Conservation (phyloP, 2,797 vertebrate species). For the Spheniscus humboldti region DNA sequence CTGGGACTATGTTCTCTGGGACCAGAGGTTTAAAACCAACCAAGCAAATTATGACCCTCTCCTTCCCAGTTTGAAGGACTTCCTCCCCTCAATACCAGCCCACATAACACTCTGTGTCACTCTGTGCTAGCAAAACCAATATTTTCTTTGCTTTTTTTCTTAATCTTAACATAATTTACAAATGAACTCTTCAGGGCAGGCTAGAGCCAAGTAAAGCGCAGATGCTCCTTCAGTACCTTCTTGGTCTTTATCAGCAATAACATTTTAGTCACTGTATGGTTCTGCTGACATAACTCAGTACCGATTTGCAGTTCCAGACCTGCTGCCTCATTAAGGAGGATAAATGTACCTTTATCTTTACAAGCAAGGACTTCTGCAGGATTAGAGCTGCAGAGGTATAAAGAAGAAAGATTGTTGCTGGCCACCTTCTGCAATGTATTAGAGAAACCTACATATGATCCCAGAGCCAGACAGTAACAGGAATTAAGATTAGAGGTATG, state of each 20-base stretch:
- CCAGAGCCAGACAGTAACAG: background rate
- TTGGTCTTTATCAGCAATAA: background rate
- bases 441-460: background rate
- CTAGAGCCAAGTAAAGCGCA: background rate
- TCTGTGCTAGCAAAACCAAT: background rate
- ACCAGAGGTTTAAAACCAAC: background rate
- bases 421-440: background rate
- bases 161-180: background rate
- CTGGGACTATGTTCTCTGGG: background rate
- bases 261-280: background rate
- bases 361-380: background rate
- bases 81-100: background rate
- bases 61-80: background rate
- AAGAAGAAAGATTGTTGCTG: background rate
- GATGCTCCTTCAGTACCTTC: background rate
- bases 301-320: background rate
- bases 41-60: background rate
- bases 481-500: background rate
- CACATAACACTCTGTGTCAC: background rate
- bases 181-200: background rate
- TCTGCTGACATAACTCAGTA: background rate
- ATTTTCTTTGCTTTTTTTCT: background rate
- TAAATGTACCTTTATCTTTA: slow-evolving; percentile 14
- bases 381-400: background rate
- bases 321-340: background rate